A percentile compares a stretch with the other conserved stretches of the same genome.
Conservation (phyloP, 92 coral and sea anemone genomes). For the Virgularia gustaviana region DNA sequence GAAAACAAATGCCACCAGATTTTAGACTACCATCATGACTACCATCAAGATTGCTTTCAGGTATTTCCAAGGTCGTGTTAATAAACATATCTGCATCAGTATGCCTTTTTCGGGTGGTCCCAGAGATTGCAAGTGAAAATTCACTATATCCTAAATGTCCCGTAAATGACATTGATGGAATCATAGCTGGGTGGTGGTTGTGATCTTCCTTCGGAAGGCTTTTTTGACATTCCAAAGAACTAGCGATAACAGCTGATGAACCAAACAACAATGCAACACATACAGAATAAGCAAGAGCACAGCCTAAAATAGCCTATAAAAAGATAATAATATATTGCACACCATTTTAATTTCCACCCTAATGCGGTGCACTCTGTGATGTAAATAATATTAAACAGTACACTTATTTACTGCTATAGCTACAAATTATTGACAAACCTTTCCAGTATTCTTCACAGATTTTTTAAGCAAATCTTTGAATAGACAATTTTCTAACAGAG, state of each 20-base stretch:
- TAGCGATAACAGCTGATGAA: background rate
- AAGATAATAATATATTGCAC: background rate
- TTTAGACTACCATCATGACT: too few species aligned
- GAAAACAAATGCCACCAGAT: too few species aligned
- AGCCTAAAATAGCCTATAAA: constrained; percentile 19
- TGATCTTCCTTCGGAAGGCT: background rate
- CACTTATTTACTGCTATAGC: too few species aligned
- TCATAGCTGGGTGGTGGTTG: too few species aligned
- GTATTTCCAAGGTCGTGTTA: too few species aligned
- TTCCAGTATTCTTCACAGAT: constrained; percentile 53
- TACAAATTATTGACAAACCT: constrained; percentile 64
- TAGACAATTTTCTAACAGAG: constrained; percentile 60
- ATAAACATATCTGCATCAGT: too few species aligned
- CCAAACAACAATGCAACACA: constrained; percentile 14
- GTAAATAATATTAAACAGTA: too few species aligned
- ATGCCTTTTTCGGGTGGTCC: background rate
- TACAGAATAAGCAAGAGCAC: constrained; percentile 21
- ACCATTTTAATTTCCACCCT: background rate
- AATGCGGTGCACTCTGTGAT: too few species aligned
- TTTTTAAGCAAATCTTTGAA: constrained; percentile 51
- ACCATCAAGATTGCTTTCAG: too few species aligned
- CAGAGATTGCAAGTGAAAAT: constrained; percentile 8
- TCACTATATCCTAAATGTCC: constrained; percentile 19
- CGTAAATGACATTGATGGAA: constrained; percentile 16
- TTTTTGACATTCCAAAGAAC: background rate